Base-by-base conservation (phyloP, 2,888 invertebrate species). In the Panzeria rudis region DNA sequence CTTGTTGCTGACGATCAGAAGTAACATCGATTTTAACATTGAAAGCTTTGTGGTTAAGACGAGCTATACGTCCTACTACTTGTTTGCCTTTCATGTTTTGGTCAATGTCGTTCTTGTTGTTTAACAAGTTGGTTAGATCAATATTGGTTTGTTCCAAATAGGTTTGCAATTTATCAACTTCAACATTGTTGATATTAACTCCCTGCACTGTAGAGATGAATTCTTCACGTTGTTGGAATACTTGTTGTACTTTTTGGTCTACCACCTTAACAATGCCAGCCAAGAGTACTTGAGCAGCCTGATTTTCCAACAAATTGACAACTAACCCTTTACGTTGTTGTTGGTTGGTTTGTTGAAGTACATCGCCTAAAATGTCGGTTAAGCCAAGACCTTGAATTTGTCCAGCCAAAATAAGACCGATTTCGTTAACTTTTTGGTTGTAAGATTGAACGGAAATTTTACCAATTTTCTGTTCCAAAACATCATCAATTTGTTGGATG, bases 11-110 rank as follows among this genome's bases (percentile, higher is more conserved):
- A 73, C 94, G 93, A 44, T 95, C 94, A 69, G 95, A 94, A 68
- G 93, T 93, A 8, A 96, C 91, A 62, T 94, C 93, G 86, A 96
- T 89, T 83, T 93, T 93, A 80, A 95, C 93, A 73, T 92, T 93
- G 93, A 96, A 96, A 1, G 94, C 93, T 84, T 95, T 94, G 92
- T 95, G 95, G 92, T 95, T 95, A 32, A 96, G 93, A 87, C 96
- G 95, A 62, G 94, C 93, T 89, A 86, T 29, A 86, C 77, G 87
- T 8, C 86, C 86, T 6, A 81, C 35, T 15, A 85, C 50, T 2
- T 52, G 23, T 15, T 75, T 75, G 59, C 66, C 64, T 2, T 50
- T 20, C 9, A 66, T 50, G 1, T 38, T 54, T 23, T 72, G 47
- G 5, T 35, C 35, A 0, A 25, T 62, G 25, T 52, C 25, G n/a